Conservation (phyloP, 2,113 vertebrate genomes). For the Eclectus roratus region DNA sequence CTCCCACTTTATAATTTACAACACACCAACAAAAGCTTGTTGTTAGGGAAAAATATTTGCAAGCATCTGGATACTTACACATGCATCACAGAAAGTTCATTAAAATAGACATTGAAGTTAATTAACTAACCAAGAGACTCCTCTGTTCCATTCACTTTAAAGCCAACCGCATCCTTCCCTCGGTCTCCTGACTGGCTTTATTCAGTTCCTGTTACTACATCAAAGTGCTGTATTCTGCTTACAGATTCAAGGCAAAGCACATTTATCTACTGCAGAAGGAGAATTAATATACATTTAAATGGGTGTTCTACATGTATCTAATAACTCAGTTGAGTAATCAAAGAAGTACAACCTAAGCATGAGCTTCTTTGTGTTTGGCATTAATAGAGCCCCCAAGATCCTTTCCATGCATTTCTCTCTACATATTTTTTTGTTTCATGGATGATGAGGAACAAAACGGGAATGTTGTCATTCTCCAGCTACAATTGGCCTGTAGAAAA, state of each 20-base stretch:
- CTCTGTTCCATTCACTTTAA: background rate
- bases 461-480: background rate
- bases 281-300: conserved; percentile 55
- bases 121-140: conserved; percentile 14
- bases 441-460: background rate
- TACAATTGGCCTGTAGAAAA: background rate
- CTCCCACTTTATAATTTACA: background rate
- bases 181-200: background rate
- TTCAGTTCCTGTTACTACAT: conserved; percentile 8
- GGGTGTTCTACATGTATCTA: conserved; percentile 31
- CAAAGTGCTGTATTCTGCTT: conserved; percentile 20
- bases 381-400: background rate
- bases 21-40: background rate
- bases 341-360: background rate
- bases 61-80: conserved; percentile 16
- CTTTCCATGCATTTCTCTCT: background rate
- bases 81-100: conserved; percentile 34
- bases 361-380: background rate
- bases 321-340: conserved; percentile 45
- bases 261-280: conserved; percentile 6
- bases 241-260: conserved; percentile 51
- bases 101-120: conserved; percentile 57
- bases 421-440: background rate
- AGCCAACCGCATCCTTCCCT: background rate
- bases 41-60: background rate